phyloP scores from a whole-genome alignment of 2,888 invertebrate species.

The Oligia fasciuncula region DNA sequence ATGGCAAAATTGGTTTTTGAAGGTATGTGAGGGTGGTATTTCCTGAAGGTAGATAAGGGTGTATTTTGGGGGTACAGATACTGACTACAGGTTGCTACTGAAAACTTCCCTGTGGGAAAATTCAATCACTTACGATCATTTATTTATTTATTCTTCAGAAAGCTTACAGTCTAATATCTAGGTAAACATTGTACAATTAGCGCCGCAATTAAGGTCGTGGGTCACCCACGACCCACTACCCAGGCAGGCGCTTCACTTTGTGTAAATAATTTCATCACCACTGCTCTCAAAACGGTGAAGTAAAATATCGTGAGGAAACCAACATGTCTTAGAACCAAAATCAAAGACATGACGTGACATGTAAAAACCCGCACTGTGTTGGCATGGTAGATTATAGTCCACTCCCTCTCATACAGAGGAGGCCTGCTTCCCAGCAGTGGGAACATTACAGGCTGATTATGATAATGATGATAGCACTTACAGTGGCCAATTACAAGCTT shows the following conservation, averaged over 20 bases:
- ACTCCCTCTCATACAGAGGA: background rate
- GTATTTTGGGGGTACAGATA: background rate
- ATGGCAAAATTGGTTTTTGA: no score
- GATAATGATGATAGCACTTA: background rate
- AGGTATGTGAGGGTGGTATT: background rate
- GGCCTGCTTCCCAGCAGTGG: background rate
- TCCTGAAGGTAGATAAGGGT: background rate
- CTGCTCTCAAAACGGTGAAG: background rate
- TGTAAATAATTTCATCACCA: background rate
- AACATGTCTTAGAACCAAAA: background rate
- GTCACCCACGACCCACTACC: no score
- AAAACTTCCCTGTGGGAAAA: background rate
- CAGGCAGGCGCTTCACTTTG: background rate
- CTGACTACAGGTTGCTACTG: background rate
- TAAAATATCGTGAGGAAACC: background rate
- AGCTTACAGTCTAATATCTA: no score
- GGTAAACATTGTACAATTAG: no score
- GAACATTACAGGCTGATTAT: background rate
- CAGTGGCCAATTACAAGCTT: background rate
- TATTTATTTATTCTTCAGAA: no score
- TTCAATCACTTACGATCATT: background rate
- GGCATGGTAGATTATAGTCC: background rate
- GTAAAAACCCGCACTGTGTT: background rate
- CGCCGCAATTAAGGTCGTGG: no score
- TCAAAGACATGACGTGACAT: background rate